Conservation (phyloP, 2,113 vertebrate species). For the Embiotoca jacksoni region DNA sequence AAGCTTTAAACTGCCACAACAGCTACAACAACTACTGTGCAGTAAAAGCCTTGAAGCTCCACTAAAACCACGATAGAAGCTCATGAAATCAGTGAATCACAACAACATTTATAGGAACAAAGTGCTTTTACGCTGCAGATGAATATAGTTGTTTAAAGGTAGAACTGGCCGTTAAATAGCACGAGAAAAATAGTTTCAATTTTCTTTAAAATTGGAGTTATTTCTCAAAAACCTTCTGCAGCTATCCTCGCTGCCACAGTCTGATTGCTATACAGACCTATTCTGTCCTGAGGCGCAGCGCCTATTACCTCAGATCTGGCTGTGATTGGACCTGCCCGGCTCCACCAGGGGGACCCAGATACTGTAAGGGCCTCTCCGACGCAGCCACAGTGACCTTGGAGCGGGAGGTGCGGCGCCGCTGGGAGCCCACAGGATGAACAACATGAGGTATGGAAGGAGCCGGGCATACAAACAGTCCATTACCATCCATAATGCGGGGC, state of each 20-base stretch:
- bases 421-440: conserved; percentile 44
- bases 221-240: no score
- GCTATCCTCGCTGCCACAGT: background rate
- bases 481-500: conserved; percentile 63
- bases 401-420: conserved; percentile 31
- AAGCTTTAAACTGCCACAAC: background rate
- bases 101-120: background rate
- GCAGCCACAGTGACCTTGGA: conserved; percentile 68
- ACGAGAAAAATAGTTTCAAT: background rate
- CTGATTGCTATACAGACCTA: conserved; percentile 25
- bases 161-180: background rate
- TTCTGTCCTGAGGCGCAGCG: conserved; percentile 26
- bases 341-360: conserved; percentile 70
- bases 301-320: conserved; percentile 43
- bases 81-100: background rate
- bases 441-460: conserved; percentile 28
- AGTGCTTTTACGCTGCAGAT: background rate
- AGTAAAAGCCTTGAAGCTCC: background rate
- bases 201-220: no score
- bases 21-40: background rate
- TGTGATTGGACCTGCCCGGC: conserved; percentile 41
- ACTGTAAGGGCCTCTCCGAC: conserved; percentile 28
- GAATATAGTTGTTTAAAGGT: background rate
- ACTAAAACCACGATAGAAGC: background rate
- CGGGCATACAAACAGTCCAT: conserved; percentile 70